Evolutionary conservation across 2,113 vertebrate species (phyloP).

Genomic region (Varanus salvator): DNA sequence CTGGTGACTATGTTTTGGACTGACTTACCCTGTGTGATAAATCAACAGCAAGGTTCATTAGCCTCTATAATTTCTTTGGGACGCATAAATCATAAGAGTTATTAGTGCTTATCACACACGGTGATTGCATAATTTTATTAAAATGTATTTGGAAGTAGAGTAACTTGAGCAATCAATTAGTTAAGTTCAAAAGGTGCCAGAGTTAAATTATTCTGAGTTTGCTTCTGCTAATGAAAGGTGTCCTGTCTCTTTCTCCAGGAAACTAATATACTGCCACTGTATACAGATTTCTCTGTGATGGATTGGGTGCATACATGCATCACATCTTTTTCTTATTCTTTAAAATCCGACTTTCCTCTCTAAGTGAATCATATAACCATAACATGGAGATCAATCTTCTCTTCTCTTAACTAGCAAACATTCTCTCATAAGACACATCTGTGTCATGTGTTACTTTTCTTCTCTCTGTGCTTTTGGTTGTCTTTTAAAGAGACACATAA

Average conservation of each 20-base stretch:
- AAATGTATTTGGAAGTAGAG: slow-evolving; percentile 59
- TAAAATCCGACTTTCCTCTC: background rate
- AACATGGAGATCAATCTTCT: background rate
- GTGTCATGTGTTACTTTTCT: background rate
- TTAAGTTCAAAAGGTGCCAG: slow-evolving; percentile 49
- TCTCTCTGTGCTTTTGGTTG: background rate
- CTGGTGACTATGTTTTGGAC: slow-evolving; percentile 46
- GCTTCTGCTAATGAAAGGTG: slow-evolving; percentile 33
- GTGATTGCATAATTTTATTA: slow-evolving; percentile 57
- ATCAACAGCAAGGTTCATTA: slow-evolving; percentile 67
- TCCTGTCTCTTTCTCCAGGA: slow-evolving; percentile 14
- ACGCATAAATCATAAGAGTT: slow-evolving; percentile 53
- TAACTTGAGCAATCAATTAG: slow-evolving; percentile 55
- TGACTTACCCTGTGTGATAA: slow-evolving; percentile 44
- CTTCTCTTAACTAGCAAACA: background rate
- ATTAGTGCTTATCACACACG: slow-evolving; percentile 57
- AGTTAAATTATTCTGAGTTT: slow-evolving; percentile 47
- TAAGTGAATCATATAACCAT: background rate
- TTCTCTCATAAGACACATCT: background rate
- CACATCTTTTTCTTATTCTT: background rate
- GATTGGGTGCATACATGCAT: background rate
- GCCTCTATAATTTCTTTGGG: slow-evolving; percentile 42
- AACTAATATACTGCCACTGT: background rate
- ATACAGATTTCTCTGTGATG: slow-evolving; percentile 27
- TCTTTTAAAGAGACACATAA: background rate